Base-by-base conservation (phyloP, 2,797 vertebrate species). In the Cossypha caffra region DNA sequence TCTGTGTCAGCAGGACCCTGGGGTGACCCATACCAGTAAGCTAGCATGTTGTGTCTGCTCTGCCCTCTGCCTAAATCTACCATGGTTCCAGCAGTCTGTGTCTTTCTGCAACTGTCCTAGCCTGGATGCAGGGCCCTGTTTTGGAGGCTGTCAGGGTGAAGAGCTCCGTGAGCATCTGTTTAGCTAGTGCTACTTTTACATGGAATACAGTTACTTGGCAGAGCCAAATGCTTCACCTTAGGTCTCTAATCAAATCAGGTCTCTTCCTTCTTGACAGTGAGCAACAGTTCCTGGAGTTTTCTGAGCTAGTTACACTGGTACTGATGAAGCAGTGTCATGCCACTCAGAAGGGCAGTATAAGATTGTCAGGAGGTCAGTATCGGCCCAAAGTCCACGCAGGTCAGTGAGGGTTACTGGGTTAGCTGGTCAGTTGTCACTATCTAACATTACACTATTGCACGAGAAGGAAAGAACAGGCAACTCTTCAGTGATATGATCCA, bases 71-170 rank as follows among this genome's bases (percentile, higher is more conserved):
- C 28, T 13, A 37, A 18, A 14, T 43, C 2, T 0, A 11, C 26
- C 51, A 35, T 0, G 1, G 14, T 25, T 88, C 50, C 48, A 47
- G 16, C 35, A 69, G 35, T 4, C 16, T 48, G 24, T 63, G 11
- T 57, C 31, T 66, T 93, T 38, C 68, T 62, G 11, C 18, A 55
- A 45, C 51, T 86, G 50, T 58, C 42, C n/a, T 12, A 55, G 48
- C 8, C 40, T 2, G 1, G 33, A 43, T 78, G 45, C 0, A 0
- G 9, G 26, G 21, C 33, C 29, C 20, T 61, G 35, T 4, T 59
- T 62, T 47, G 33, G 19, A 10, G 19, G 42, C n/a, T 38, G 29
- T 13, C 26, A 31, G 1, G 8, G 47, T 64, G 61, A 88, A 42
- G 13, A 84, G 7, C 47, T 52, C 20, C 19, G 66, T 20, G 50